Evolutionary conservation across 2,888 invertebrate species (phyloP), one percentile per base, ranked within the genome.

Genomic region (Phrixothrix hirtus): DNA sequence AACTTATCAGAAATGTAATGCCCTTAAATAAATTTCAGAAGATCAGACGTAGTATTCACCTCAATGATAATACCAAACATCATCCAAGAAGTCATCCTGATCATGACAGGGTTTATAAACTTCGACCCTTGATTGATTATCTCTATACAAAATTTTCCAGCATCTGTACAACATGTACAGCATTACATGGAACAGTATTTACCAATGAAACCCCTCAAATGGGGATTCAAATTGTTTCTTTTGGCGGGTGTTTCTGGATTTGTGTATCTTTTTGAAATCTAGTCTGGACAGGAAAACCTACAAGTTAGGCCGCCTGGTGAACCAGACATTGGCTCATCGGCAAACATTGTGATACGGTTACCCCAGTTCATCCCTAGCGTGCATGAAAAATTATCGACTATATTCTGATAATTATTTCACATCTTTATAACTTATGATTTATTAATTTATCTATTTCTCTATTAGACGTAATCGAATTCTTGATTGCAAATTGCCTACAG

Each of bases 361-460:
- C n/a, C n/a, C n/a, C n/a, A n/a, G n/a, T n/a, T n/a, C n/a, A n/a
- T n/a, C n/a, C n/a, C n/a, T n/a, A n/a, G n/a, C n/a, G n/a, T n/a
- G n/a, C n/a, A n/a, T n/a, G n/a, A n/a, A n/a, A n/a, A n/a, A n/a
- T 44, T 60, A 65, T 48, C 39, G 51, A 46, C 14, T 70, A 16
- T 69, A 61, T 51, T 65, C 61, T 47, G 62, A 67, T 41, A 64
- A 65, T 45, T 66, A 61, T 37, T 67, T 60, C 37, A 64, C 61
- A 1, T 58, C 58, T 13, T 10, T 64, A 16, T 55, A 41, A 25
- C 49, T 68, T 9, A 36, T 63, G 13, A 47, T 39, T 5, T 59
- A 58, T 44, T n/a, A n/a, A n/a, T n/a, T n/a, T n/a, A n/a, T n/a
- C n/a, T 63, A 63, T 31, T n/a, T n/a, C n/a, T 67, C 65, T 32